Conservation (phyloP, 1,140 invertebrate genomes). For the Heterodera carotae region DNA sequence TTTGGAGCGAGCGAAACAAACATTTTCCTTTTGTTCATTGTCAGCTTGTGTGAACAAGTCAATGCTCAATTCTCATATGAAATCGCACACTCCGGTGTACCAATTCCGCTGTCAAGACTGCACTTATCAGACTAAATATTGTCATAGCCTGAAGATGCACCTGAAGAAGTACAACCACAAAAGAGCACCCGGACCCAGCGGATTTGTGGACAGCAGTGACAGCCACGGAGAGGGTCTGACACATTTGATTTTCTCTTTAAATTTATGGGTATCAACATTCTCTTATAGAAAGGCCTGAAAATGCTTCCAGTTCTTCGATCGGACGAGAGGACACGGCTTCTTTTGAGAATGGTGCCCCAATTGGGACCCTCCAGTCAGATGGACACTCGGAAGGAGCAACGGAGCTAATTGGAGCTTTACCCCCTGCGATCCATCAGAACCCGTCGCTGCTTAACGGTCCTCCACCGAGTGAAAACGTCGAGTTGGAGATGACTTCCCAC, state of each 20-base stretch:
- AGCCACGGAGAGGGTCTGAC: slow-evolving; percentile 38
- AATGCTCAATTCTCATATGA: slow-evolving; percentile 97
- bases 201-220: slow-evolving; percentile 58
- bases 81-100: slow-evolving; percentile 94
- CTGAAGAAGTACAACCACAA: slow-evolving; percentile 85
- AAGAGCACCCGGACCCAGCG: slow-evolving; percentile 80
- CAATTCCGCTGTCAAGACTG: slow-evolving; percentile 93
- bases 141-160: slow-evolving; percentile 89
- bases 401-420: background rate
- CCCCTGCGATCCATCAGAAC: slow-evolving; percentile 4
- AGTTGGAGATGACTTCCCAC: slow-evolving; percentile 26
- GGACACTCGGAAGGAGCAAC: background rate
- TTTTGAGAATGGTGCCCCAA: slow-evolving; percentile 27
- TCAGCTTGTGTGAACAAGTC: slow-evolving; percentile 94
- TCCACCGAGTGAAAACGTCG: slow-evolving; percentile 4
- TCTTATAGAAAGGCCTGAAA: slow-evolving; percentile 25
- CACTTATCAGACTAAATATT: slow-evolving; percentile 96
- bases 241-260: slow-evolving; percentile 5
- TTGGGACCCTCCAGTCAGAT: background rate
- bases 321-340: slow-evolving; percentile 26
- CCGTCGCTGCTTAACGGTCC: background rate
- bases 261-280: background rate
- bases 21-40: background rate
- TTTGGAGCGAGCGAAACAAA: background rate
- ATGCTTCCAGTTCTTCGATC: slow-evolving; percentile 29